These are phyloP conservation scores for Coilia nasus DNA, from an alignment of 2,797 vertebrate species.

Conservation along the genomic window DNA sequence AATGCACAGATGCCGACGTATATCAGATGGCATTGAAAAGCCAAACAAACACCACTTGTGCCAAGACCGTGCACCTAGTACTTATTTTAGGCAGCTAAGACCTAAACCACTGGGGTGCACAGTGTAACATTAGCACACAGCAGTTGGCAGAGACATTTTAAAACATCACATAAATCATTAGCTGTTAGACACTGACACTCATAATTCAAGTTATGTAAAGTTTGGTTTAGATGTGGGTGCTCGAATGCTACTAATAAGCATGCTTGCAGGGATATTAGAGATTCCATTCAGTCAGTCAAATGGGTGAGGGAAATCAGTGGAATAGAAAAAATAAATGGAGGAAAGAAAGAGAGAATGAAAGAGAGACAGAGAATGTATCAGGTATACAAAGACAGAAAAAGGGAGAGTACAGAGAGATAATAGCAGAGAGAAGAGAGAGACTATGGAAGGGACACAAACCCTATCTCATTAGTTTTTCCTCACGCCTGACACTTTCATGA, in stretches of 20 bases:
- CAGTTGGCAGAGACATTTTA: conserved; percentile 43
- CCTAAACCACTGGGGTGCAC: conserved; percentile 25
- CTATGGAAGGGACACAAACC: background rate
- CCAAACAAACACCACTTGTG: background rate
- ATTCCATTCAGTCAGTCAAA: background rate
- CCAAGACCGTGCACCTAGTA: background rate
- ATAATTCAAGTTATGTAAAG: conserved; percentile 41
- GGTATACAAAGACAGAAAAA: background rate
- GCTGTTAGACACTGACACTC: conserved; percentile 38
- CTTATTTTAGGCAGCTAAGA: conserved; percentile 23
- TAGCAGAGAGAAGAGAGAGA: background rate
- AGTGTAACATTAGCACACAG: conserved; percentile 35
- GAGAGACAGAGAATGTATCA: background rate
- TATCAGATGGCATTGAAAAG: background rate
- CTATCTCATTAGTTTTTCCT: background rate
- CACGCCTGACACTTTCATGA: background rate
- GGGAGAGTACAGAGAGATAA: background rate
- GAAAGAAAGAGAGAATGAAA: background rate
- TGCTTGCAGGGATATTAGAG: background rate
- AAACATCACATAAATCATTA: conserved; percentile 49
- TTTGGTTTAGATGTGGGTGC: background rate
- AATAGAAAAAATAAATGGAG: background rate
- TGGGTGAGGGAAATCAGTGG: background rate
- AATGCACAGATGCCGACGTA: background rate
- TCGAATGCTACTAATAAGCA: background rate